Conservation (phyloP, 2,113 vertebrate species). For the Vicugna pacos region DNA sequence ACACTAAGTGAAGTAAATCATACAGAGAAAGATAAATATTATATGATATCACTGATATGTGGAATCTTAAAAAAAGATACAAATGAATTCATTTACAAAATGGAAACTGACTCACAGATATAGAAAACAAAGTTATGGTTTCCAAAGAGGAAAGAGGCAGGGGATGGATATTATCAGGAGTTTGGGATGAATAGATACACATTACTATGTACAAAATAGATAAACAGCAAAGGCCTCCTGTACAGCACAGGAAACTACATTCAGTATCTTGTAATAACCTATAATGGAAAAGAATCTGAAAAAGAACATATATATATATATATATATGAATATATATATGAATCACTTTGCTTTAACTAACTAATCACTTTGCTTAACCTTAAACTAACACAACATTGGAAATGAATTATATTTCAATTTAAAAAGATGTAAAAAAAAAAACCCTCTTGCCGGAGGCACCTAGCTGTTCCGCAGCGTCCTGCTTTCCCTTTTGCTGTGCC, state of each 20-base stretch:
- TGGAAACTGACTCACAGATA: not conserved
- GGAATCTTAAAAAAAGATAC: not conserved
- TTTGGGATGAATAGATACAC: not conserved
- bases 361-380: not conserved
- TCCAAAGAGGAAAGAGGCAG: not conserved
- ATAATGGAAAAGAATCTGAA: not conserved
- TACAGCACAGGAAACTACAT: not conserved
- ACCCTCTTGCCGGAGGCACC: not conserved
- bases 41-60: not conserved
- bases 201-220: not conserved
- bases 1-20: not conserved
- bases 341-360: not conserved
- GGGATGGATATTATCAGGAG: not conserved
- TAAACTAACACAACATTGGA: not conserved
- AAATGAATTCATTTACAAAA: not conserved
- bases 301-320: not conserved
- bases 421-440: not conserved
- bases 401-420: not conserved
- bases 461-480: too few species aligned
- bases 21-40: not conserved
- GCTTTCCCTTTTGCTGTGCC: not conserved
- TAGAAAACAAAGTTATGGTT: not conserved
- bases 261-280: not conserved
- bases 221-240: not conserved
- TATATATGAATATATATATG: not conserved